phyloP scores from a whole-genome alignment of 1,140 invertebrate genomes.

The Macrobrachium rosenbergii region DNA sequence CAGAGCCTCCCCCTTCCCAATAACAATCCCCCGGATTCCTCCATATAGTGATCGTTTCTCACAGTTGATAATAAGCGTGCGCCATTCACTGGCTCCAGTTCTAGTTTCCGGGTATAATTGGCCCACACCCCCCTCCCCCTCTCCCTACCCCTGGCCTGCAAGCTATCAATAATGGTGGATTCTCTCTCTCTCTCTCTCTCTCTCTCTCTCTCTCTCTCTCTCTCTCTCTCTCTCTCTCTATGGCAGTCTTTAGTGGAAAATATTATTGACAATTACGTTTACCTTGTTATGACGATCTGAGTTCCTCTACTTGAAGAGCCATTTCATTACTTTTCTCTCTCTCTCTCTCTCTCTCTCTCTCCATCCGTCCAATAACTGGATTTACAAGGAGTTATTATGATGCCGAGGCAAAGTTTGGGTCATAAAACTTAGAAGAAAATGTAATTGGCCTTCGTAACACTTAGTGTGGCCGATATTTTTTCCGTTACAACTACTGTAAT shows the following conservation, averaged over 20 bases:
- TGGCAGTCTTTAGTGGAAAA: not conserved
- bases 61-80: too few species aligned
- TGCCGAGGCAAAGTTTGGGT: not conserved
- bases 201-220: not conserved
- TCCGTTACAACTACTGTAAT: not conserved
- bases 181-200: not conserved
- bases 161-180: too few species aligned
- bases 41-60: too few species aligned
- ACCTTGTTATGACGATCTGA: too few species aligned
- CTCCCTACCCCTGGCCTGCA: too few species aligned
- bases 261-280: not conserved
- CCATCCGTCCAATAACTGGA: not conserved
- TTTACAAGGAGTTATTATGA: not conserved
- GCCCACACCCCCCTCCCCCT: too few species aligned
- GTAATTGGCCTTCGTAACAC: not conserved
- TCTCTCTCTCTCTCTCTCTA: too few species aligned
- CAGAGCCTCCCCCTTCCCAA: too few species aligned
- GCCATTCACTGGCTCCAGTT: too few species aligned
- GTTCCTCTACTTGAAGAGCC: not conserved
- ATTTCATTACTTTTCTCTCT: not conserved
- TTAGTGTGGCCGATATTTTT: not conserved
- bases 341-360: slow-evolving; percentile 11
- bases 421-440: not conserved
- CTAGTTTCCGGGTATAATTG: too few species aligned
- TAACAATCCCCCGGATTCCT: too few species aligned